Conservation (phyloP, 1,140 invertebrate species). For the Aricia agestis region DNA sequence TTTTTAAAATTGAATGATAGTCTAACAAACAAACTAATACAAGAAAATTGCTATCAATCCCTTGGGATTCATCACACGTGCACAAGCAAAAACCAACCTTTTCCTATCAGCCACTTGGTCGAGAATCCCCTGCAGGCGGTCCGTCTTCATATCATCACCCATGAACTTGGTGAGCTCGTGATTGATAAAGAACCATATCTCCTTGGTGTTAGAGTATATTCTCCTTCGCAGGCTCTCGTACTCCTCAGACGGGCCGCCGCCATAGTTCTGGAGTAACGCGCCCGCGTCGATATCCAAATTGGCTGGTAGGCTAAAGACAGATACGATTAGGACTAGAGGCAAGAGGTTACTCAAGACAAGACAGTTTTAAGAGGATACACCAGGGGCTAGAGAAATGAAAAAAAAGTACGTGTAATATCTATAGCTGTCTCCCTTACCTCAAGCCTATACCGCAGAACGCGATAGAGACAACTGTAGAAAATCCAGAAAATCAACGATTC, state of each 20-base stretch:
- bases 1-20: background rate
- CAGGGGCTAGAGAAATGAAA: too few relatives aligned
- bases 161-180: constrained; percentile 85
- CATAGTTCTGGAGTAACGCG: constrained; percentile 39
- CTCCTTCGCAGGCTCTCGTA: constrained; percentile 89
- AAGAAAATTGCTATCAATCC: background rate
- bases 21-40: background rate
- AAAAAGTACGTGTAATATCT: too few relatives aligned
- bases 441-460: too few relatives aligned
- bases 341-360: too few relatives aligned
- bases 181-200: constrained; percentile 88
- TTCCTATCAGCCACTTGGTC: constrained; percentile 71
- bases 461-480: too few relatives aligned
- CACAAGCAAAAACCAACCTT: constrained; percentile 68
- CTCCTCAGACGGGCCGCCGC: constrained; percentile 80
- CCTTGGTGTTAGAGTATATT: constrained; percentile 86
- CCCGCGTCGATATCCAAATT: constrained; percentile 55
- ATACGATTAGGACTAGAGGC: background rate
- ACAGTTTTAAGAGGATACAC: too few relatives aligned
- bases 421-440: too few relatives aligned
- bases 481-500: too few relatives aligned
- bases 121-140: constrained; percentile 77
- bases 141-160: constrained; percentile 76
- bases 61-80: background rate
- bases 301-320: constrained; percentile 34